Percentiles rank a stretch among this genome's conserved stretches.
Conservation (phyloP, 1,140 invertebrate species). For the Arctopsyche grandis region DNA sequence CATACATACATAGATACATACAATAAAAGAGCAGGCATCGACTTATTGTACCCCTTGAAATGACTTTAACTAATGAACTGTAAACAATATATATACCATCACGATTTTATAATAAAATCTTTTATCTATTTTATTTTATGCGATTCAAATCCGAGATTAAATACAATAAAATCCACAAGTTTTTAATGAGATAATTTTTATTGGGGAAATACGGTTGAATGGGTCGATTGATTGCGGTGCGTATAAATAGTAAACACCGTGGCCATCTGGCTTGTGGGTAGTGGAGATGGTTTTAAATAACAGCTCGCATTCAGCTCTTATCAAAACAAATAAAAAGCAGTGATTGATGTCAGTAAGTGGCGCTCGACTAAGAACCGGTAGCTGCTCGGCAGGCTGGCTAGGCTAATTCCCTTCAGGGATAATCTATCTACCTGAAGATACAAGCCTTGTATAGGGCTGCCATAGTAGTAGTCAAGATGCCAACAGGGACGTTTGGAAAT, state of each 20-base stretch:
- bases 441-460: background rate
- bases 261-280: conserved; percentile 33
- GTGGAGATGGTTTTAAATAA: conserved; percentile 27
- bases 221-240: background rate
- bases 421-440: conserved; percentile 12
- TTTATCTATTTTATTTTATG: too few relatives aligned
- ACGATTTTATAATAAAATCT: too few relatives aligned
- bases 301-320: conserved; percentile 44
- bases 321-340: conserved; percentile 46
- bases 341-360: conserved; percentile 42
- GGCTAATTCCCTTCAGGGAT: conserved; percentile 18
- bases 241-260: background rate
- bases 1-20: too few relatives aligned
- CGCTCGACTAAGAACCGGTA: conserved; percentile 20
- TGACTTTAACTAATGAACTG: background rate
- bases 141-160: too few relatives aligned
- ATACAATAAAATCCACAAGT: too few relatives aligned
- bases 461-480: background rate
- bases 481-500: too few relatives aligned
- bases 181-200: too few relatives aligned
- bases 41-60: background rate
- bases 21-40: background rate
- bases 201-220: background rate
- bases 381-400: background rate
- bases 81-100: background rate